Evolutionary conservation across 2,797 vertebrate genomes (phyloP), one percentile per base, ranked within the genome.

Genomic region (Trematomus bernacchii): DNA sequence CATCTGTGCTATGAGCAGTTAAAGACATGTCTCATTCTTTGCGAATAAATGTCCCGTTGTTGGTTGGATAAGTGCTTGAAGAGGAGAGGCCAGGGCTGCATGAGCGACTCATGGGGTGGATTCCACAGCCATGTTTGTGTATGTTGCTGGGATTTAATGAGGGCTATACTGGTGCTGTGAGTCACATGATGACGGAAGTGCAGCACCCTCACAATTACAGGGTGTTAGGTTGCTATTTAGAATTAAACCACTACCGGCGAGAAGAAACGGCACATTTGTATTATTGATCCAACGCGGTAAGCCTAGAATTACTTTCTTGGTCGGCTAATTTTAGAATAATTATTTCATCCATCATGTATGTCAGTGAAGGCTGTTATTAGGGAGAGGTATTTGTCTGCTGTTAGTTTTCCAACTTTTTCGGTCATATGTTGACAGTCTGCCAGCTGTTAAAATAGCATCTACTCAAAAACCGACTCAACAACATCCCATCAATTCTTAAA

Each of bases 121-220:
- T 89, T 89, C 87, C 82, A 79, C 65, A 74, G 77, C 77, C 66
- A 27, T 88, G 89, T 92, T 89, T 91, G 82, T 90, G 79, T 88
- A 76, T 76, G 82, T 83, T 83, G 72, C 81, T 87, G 86, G 84
- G 77, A 85, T 90, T 86, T 90, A 90, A 92, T 87, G 84, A 90
- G 47, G 42, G 80, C 73, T 77, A 77, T 55, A 65, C 75, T 79
- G 67, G 47, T 69, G 78, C 84, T 82, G 59, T 89, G 82, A 87
- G 85, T 92, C 90, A 89, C 71, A 44, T 66, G 76, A 77, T 82
- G 87, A 86, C 69, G 65, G 81, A 85, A 78, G 81, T 79, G 76
- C 77, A 76, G 73, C 54, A 44, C 69, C 79, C 77, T 87, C 79
- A 77, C 79, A 89, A 91, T 91, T 92, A 84, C 37, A 91, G 83